Percentiles rank a stretch among this genome's conserved stretches.
phyloP scores from a whole-genome alignment of 2,797 vertebrate genomes.

The Acanthurus lineatus region DNA sequence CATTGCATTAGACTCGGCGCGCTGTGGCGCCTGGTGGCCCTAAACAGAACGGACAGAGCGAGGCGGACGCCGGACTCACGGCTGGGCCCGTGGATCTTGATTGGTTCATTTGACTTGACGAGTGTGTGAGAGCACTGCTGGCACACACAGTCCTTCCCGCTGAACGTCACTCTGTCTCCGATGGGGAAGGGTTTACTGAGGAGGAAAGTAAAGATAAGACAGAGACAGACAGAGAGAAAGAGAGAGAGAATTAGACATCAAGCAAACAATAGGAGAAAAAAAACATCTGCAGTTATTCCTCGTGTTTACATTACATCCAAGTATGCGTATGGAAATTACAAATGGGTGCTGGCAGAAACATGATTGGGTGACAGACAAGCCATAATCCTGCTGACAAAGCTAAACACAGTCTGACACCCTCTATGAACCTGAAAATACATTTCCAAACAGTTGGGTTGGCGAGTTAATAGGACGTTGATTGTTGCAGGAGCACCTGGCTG shows the following conservation, averaged over 20 bases:
- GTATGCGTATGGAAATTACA: slow-evolving; percentile 48
- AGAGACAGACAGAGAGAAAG: slow-evolving; percentile 15
- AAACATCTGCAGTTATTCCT: slow-evolving; percentile 41
- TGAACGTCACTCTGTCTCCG: slow-evolving; percentile 98
- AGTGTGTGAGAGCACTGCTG: slow-evolving; percentile 95
- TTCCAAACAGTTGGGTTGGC: slow-evolving; percentile 44
- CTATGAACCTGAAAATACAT: slow-evolving; percentile 51
- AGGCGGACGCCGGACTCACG: slow-evolving; percentile 84
- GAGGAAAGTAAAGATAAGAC: slow-evolving; percentile 23
- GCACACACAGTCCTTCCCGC: slow-evolving; percentile 97
- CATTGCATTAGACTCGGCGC: slow-evolving; percentile 45
- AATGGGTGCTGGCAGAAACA: slow-evolving; percentile 46
- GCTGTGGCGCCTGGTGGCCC: slow-evolving; percentile 26
- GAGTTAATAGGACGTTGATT: slow-evolving; percentile 64
- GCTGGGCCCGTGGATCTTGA: slow-evolving; percentile 98
- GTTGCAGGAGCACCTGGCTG: slow-evolving; percentile 67
- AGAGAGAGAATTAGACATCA: slow-evolving; percentile 44
- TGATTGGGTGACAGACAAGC: slow-evolving; percentile 50
- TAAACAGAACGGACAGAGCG: slow-evolving; percentile 58
- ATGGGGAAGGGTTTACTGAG: slow-evolving; percentile 97
- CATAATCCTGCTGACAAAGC: slow-evolving; percentile 52
- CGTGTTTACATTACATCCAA: slow-evolving; percentile 49
- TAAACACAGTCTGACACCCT: slow-evolving; percentile 50
- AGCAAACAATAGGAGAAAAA: slow-evolving; percentile 31
- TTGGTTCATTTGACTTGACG: slow-evolving; percentile 92